A percentile compares a stretch with the other conserved stretches of the same genome.
Evolutionary conservation across 2,797 vertebrate species (phyloP).

Genomic region (Nyctalus aviator): DNA sequence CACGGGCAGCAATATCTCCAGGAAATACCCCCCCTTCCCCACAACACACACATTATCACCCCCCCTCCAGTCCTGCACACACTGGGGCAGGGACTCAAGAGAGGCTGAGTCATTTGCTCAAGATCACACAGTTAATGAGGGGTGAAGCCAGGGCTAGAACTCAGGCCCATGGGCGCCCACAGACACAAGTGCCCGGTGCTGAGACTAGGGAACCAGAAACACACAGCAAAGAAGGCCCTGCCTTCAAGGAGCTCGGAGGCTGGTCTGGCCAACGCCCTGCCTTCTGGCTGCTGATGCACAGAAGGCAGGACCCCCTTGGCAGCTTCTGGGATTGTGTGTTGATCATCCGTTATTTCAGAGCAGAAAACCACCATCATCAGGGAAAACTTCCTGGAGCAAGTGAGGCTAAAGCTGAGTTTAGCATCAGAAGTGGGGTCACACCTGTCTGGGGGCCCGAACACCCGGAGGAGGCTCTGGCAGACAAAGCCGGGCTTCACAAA

Average conservation of each 20-base stretch:
- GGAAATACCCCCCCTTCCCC: neutral
- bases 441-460: neutral
- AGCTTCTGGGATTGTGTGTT: neutral
- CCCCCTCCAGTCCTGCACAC: fast-evolving
- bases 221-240: neutral
- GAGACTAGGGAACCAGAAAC: neutral
- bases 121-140: neutral
- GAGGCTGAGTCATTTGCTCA: neutral
- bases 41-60: no score
- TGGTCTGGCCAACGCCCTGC: neutral
- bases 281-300: neutral
- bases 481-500: neutral
- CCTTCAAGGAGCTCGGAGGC: neutral
- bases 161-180: neutral
- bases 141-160: neutral
- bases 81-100: neutral
- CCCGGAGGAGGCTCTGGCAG: neutral
- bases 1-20: neutral
- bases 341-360: neutral
- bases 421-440: neutral
- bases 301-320: neutral
- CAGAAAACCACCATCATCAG: neutral
- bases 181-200: neutral
- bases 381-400: no score
- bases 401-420: no score